Percentiles rank a stretch among this genome's conserved stretches.
Conservation (phyloP, 2,113 vertebrate genomes). For the Sinocyclocheilus anophthalmus region DNA sequence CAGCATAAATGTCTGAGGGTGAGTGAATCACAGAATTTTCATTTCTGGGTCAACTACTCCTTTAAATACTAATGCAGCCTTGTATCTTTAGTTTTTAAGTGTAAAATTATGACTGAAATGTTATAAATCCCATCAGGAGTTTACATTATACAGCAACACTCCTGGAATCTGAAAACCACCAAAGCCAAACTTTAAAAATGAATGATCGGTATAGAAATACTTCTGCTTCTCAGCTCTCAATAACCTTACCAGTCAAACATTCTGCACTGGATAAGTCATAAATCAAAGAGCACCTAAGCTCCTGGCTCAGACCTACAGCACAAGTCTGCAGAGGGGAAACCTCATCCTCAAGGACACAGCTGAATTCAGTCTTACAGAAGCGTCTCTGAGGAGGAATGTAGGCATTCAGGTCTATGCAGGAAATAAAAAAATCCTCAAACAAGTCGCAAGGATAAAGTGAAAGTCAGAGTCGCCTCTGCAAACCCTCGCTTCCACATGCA, state of each 20-base stretch:
- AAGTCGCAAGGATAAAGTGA: too few species aligned
- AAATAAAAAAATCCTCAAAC: too few species aligned
- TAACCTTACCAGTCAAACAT: slow-evolving; percentile 45
- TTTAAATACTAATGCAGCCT: background rate
- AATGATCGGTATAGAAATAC: slow-evolving; percentile 29
- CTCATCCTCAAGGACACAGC: slow-evolving; percentile 34
- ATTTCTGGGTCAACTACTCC: background rate
- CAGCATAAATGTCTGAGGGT: background rate
- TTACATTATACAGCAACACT: slow-evolving; percentile 9
- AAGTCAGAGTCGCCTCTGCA: too few species aligned
- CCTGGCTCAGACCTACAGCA: background rate
- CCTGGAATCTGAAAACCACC: background rate
- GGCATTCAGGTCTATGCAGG: slow-evolving; percentile 68
- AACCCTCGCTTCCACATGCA: too few species aligned
- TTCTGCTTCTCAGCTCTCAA: slow-evolving; percentile 18
- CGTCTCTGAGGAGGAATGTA: slow-evolving; percentile 73
- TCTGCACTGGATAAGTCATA: slow-evolving; percentile 42
- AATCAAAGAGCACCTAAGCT: slow-evolving; percentile 43
- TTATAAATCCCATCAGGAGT: slow-evolving; percentile 1
- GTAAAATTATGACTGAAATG: background rate
- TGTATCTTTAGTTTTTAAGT: background rate
- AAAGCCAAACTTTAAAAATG: background rate
- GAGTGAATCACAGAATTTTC: background rate
- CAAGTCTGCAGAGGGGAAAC: slow-evolving; percentile 13
- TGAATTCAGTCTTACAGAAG: slow-evolving; percentile 57